These are phyloP conservation scores for Cremastobaeus sp. DNA, from an alignment of 2,888 invertebrate species.

Conservation along the genomic window DNA sequence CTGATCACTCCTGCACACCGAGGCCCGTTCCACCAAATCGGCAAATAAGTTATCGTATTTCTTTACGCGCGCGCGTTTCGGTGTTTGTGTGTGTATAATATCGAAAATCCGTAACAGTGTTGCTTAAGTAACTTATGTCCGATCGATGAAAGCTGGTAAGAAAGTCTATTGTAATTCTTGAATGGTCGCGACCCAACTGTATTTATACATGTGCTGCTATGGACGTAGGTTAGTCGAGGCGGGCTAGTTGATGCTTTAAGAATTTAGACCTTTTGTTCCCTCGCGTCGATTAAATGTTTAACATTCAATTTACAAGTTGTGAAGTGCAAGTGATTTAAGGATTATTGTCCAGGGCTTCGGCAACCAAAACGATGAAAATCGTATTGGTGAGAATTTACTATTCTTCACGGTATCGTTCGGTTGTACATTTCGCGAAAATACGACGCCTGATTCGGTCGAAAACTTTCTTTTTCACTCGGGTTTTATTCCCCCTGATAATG, in stretches of 20 bases:
- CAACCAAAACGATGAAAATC: slow-evolving; percentile 65
- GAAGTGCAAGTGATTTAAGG: slow-evolving; percentile 64
- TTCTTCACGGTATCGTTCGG: not conserved
- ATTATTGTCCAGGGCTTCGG: slow-evolving; percentile 52
- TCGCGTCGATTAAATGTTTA: slow-evolving; percentile 62
- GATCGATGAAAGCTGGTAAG: slow-evolving; percentile 77
- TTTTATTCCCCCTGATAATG: no score
- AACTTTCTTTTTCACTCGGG: no score
- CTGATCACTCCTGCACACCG: not conserved
- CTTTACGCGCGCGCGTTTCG: no score
- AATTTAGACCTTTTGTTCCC: slow-evolving; percentile 67
- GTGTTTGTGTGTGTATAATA: slow-evolving; percentile 72
- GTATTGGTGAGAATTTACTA: slow-evolving; percentile 64
- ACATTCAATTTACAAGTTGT: slow-evolving; percentile 53
- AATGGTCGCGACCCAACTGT: slow-evolving; percentile 77
- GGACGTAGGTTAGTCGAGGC: slow-evolving; percentile 73
- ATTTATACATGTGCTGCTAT: slow-evolving; percentile 78
- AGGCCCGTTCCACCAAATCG: no score
- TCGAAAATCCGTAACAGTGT: slow-evolving; percentile 75
- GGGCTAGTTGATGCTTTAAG: slow-evolving; percentile 71
- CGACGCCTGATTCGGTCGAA: no score
- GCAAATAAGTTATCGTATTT: slow-evolving; percentile 53
- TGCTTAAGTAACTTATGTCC: slow-evolving; percentile 76
- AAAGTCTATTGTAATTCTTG: slow-evolving; percentile 79
- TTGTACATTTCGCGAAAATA: no score